These are phyloP conservation scores for Tholera decimalis DNA, from an alignment of 2,888 invertebrate genomes.

Conservation along the genomic window DNA sequence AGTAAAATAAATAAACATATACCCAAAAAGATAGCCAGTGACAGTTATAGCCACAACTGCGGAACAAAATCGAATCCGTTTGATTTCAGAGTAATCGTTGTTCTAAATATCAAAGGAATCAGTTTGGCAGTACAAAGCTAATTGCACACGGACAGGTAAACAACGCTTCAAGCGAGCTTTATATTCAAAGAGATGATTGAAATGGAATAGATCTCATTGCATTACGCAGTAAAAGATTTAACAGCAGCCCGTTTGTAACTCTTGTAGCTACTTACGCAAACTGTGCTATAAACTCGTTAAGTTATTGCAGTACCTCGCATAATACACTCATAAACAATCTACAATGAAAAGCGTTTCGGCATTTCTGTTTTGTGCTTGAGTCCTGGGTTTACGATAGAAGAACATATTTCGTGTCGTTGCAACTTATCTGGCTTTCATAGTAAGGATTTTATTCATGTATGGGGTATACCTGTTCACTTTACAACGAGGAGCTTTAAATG, in stretches of 20 bases:
- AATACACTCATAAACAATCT: conserved; percentile 50
- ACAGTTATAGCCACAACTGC: neutral
- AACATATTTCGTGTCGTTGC: conserved; percentile 21
- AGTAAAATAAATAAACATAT: no score
- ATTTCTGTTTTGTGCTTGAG: conserved; percentile 32
- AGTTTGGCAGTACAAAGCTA: conserved; percentile 12
- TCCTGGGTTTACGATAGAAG: conserved; percentile 36
- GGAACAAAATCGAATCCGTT: neutral
- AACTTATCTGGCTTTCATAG: conserved; percentile 4
- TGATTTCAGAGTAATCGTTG: neutral
- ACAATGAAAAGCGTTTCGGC: conserved; percentile 56
- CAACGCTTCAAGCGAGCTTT: neutral
- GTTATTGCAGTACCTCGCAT: conserved; percentile 51
- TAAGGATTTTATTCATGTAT: neutral
- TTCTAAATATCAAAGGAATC: conserved; percentile 1
- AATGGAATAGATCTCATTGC: conserved; percentile 38
- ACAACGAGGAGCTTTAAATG: no score
- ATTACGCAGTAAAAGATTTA: conserved; percentile 46
- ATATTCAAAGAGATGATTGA: conserved; percentile 16
- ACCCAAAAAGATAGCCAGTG: no score
- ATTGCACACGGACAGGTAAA: neutral
- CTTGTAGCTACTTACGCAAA: conserved; percentile 52
- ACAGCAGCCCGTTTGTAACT: conserved; percentile 19
- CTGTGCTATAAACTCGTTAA: conserved; percentile 48
- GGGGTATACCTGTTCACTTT: no score